Conservation (phyloP, 2,888 invertebrate genomes). For the Pharmacophagus antenor region DNA sequence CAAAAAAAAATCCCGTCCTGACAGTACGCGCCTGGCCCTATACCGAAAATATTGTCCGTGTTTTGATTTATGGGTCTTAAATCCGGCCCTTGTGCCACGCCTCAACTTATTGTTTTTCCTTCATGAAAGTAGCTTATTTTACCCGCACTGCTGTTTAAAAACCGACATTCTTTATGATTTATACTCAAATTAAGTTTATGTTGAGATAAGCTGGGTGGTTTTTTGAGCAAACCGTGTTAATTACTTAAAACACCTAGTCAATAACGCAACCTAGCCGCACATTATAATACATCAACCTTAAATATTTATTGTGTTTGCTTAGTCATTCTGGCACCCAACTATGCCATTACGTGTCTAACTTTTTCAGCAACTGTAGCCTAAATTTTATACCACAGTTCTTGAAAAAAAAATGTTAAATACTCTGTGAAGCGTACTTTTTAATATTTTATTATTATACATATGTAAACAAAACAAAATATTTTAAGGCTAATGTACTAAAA, state of each 20-base stretch:
- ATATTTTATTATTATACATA: no score
- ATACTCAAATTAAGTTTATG: slow-evolving; percentile 55
- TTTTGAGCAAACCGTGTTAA: slow-evolving; percentile 40
- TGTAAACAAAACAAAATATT: no score
- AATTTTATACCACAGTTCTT: no score
- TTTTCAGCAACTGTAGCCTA: no score
- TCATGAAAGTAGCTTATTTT: slow-evolving; percentile 73
- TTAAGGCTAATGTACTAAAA: no score
- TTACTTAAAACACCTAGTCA: slow-evolving; percentile 34
- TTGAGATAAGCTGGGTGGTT: slow-evolving; percentile 54
- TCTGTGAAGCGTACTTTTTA: no score
- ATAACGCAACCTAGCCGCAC: slow-evolving; percentile 16
- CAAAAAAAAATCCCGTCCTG: slow-evolving; percentile 61
- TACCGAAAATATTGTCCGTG: slow-evolving; percentile 69
- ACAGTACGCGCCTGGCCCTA: slow-evolving; percentile 62
- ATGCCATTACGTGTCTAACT: no score
- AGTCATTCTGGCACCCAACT: neutral
- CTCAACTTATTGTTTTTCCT: slow-evolving; percentile 75
- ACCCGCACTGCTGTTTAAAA: slow-evolving; percentile 56
- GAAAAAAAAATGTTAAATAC: no score
- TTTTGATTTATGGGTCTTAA: slow-evolving; percentile 78
- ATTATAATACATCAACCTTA: slow-evolving; percentile 8
- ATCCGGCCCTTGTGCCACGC: slow-evolving; percentile 69
- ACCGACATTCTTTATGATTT: slow-evolving; percentile 50
- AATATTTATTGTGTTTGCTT: slow-evolving; percentile 3